A percentile compares a stretch with the other conserved stretches of the same genome.
These are phyloP conservation scores for Furcifer pardalis DNA, from an alignment of 2,797 vertebrate genomes.

Conservation along the genomic window DNA sequence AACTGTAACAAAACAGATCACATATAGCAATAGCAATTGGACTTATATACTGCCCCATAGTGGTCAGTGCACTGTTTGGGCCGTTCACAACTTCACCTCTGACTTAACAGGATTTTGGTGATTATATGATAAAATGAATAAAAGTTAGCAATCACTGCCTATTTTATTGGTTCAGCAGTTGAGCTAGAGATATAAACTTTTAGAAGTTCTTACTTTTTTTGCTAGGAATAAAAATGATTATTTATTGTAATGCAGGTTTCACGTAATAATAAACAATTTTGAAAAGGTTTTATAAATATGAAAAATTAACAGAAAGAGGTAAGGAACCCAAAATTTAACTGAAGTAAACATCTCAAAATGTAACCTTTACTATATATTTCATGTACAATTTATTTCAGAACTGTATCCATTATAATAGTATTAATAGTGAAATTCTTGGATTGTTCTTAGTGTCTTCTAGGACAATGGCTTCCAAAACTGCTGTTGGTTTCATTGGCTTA, in stretches of 20 bases:
- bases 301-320: not conserved
- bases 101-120: too few relatives aligned
- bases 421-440: slow-evolving; percentile 60
- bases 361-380: not conserved
- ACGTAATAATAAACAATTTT: not conserved
- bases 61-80: too few relatives aligned
- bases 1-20: not conserved
- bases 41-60: too few relatives aligned
- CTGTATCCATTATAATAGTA: not conserved
- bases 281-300: not conserved
- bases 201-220: not conserved
- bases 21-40: too few relatives aligned
- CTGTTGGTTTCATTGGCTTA: slow-evolving; percentile 94
- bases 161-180: not conserved
- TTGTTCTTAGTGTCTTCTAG: slow-evolving; percentile 86
- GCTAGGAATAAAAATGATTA: not conserved
- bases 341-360: not conserved
- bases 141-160: not conserved
- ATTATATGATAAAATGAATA: not conserved
- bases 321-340: not conserved
- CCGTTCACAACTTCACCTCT: too few relatives aligned
- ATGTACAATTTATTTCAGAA: slow-evolving; percentile 4
- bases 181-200: not conserved
- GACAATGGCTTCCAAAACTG: slow-evolving; percentile 96
- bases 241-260: not conserved